Percentiles rank a stretch among this genome's conserved stretches.
phyloP scores from a whole-genome alignment of 2,797 vertebrate genomes.

The Agapornis canus region DNA sequence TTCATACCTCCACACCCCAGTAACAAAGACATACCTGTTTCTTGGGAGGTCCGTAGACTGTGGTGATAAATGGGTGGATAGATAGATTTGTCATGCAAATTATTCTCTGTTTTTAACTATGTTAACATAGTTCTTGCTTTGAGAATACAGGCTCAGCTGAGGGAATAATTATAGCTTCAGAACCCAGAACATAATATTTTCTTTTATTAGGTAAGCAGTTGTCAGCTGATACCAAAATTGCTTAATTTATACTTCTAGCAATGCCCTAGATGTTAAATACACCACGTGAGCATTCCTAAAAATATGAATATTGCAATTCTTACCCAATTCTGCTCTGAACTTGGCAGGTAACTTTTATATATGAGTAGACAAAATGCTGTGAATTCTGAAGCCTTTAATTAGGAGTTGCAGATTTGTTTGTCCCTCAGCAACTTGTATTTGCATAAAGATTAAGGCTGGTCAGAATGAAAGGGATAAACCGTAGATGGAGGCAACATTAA shows the following conservation, averaged over 20 bases:
- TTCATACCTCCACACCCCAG: not conserved
- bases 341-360: not conserved
- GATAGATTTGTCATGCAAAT: conserved; percentile 33
- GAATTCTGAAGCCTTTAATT: conserved; percentile 57
- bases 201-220: conserved; percentile 61
- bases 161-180: conserved; percentile 69
- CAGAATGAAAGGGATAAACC: conserved; percentile 30
- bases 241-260: conserved; percentile 66
- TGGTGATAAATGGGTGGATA: not conserved
- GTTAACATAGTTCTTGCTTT: conserved; percentile 38
- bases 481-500: conserved; percentile 30
- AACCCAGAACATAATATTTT: conserved; percentile 57
- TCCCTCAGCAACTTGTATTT: conserved; percentile 59
- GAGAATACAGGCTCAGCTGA: conserved; percentile 46
- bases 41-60: not conserved
- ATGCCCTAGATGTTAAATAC: conserved; percentile 37
- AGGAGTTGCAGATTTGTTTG: conserved; percentile 60
- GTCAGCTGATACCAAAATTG: conserved; percentile 61
- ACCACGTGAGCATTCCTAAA: conserved; percentile 9
- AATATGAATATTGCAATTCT: conserved; percentile 2
- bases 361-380: conserved; percentile 2
- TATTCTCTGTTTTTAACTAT: conserved; percentile 26
- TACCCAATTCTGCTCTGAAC: conserved; percentile 15
- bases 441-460: conserved; percentile 61
- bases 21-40: not conserved